phyloP scores from a whole-genome alignment of 2,888 invertebrate genomes.

The Folsomia candida region DNA sequence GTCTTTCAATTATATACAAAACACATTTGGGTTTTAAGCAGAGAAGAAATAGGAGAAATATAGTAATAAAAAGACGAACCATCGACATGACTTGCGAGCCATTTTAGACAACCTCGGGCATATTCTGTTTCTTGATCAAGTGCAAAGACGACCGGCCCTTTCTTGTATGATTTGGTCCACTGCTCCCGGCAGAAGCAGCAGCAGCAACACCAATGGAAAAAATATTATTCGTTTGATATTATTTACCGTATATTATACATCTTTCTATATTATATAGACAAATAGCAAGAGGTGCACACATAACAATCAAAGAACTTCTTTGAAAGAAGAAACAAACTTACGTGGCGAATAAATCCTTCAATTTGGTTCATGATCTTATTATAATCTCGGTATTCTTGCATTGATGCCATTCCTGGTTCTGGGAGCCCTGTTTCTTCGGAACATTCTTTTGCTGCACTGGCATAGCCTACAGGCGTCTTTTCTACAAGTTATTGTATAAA shows the following conservation, averaged over 20 bases:
- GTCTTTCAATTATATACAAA: no score
- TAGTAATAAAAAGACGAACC: slow-evolving; percentile 23
- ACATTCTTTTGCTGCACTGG: slow-evolving; percentile 42
- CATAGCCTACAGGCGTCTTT: slow-evolving; percentile 39
- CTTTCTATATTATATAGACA: no score
- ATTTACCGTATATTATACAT: no score
- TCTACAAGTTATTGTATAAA: slow-evolving; percentile 10
- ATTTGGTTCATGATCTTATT: slow-evolving; percentile 34
- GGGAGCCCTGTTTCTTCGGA: slow-evolving; percentile 38
- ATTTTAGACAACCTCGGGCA: slow-evolving; percentile 30
- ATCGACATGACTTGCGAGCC: slow-evolving; percentile 39
- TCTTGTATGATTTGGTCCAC: slow-evolving; percentile 26
- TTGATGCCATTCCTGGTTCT: slow-evolving; percentile 35
- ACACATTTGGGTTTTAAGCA: neutral
- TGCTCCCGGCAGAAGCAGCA: slow-evolving; percentile 1
- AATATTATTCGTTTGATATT: neutral
- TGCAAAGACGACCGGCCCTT: slow-evolving; percentile 34
- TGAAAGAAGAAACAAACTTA: no score
- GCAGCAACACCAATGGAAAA: neutral
- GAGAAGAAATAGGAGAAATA: neutral
- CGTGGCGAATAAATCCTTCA: slow-evolving; percentile 35
- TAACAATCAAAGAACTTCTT: no score
- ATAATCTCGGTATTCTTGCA: slow-evolving; percentile 29
- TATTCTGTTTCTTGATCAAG: slow-evolving; percentile 29
- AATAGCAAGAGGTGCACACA: no score